Evolutionary conservation across 2,797 vertebrate genomes (phyloP).

Genomic region (Eospalax fontanierii): DNA sequence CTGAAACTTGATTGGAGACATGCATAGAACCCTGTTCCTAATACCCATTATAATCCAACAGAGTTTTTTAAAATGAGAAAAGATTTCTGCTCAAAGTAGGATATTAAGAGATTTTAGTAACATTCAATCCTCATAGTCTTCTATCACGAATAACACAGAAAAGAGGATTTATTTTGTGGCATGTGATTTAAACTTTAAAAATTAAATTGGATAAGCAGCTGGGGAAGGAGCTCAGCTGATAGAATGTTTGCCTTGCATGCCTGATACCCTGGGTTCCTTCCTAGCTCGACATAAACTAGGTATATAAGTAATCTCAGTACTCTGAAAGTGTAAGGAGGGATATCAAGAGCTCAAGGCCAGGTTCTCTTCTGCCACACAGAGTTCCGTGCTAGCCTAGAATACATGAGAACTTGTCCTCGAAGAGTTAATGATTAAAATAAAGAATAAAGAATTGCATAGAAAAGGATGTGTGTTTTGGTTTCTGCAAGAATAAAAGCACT

Average conservation of each 20-base stretch:
- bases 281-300: neutral
- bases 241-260: neutral
- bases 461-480: conserved; percentile 3
- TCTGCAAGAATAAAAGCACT: conserved; percentile 52
- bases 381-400: neutral
- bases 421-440: neutral
- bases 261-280: neutral
- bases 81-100: conserved; percentile 65
- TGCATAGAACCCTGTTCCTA: neutral
- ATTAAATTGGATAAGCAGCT: neutral
- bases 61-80: conserved; percentile 42
- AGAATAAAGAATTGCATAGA: neutral
- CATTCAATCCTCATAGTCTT: conserved; percentile 36
- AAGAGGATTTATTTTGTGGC: conserved; percentile 44
- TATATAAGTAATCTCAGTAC: neutral
- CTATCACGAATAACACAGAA: conserved; percentile 62
- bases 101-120: conserved; percentile 65
- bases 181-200: conserved; percentile 59
- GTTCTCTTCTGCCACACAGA: neutral
- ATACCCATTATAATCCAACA: neutral
- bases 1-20: conserved; percentile 57
- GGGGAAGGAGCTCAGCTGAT: neutral
- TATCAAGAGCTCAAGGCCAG: neutral
- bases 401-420: neutral
- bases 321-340: neutral